phyloP scores from a whole-genome alignment of 2,797 vertebrate species.

The Coluber constrictor region DNA sequence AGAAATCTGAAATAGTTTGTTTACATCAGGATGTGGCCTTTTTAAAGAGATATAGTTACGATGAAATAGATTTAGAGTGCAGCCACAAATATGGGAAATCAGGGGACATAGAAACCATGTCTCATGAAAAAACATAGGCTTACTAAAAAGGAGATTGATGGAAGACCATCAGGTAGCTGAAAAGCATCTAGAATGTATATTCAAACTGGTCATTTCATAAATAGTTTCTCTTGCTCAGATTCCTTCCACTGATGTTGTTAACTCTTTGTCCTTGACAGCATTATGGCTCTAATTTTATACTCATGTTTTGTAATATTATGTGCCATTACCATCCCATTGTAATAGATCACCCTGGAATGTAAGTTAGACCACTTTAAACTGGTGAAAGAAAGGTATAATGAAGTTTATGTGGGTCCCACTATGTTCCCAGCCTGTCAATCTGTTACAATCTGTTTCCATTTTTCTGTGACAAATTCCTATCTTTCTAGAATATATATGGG shows the following conservation, averaged over 20 bases:
- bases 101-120: background rate
- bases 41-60: background rate
- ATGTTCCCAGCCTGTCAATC: background rate
- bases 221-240: background rate
- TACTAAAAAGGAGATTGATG: background rate
- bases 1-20: background rate
- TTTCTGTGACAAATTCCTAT: background rate
- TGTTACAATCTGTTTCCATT: background rate
- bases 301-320: background rate
- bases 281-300: background rate
- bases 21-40: background rate
- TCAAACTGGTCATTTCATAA: background rate
- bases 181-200: background rate
- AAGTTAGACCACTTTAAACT: background rate
- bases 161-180: background rate
- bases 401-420: background rate
- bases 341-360: background rate
- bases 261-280: background rate
- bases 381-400: background rate
- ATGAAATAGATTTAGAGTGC: background rate
- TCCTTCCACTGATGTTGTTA: background rate
- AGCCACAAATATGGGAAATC: background rate
- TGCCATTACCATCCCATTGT: background rate
- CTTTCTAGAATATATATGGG: background rate
- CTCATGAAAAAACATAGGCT: background rate